Base-by-base conservation (phyloP, 2,113 vertebrate genomes). In the Galeopterus variegatus region DNA sequence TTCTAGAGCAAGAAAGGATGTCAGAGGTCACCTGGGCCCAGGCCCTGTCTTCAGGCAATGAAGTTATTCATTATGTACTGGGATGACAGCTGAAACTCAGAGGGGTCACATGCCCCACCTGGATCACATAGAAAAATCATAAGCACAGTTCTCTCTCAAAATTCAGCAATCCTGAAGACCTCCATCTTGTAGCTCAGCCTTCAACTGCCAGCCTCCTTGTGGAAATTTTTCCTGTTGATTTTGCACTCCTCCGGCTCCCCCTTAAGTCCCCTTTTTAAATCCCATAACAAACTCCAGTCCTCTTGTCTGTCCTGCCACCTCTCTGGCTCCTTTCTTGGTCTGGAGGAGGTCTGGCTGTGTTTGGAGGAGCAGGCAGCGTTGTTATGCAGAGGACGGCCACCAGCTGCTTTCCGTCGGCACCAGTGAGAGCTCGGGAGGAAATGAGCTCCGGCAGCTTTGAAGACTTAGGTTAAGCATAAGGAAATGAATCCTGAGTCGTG, bases 121-220 rank as follows among this genome's bases (percentile, higher is more conserved):
- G 45, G 52, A 18, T 77, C 77, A 64, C 26, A 45, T 52, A 26
- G 36, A 7, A 50, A 72, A 62, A 83, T 96, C 92, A 89, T 70
- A 94, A 96, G 23, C 41, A 48, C 72, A 67, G 69, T 90, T 94
- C 82, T 90, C 95, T 96, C 95, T 83, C 87, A 83, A 90, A 92
- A 96, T 97, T 54, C 77, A 45, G 41, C n/a, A 23, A 45, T 19
- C 52, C 26, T 21, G 0, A 62, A 85, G 77, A 19, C 36, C 21
- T 73, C 8, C 23, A 21, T 69, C 24, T 75, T 62, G 28, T 28
- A 45, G 72, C 21, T 75, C 91, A 21, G 17, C 36, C 70, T 80
- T 60, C 33, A 7, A 6, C 62, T 14, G 41, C 76, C 10, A 2
- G 8, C 62, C 7, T 65, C 60, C 52, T 31, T 36, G 33, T 31